phyloP scores from a whole-genome alignment of 2,797 vertebrate genomes.

The Hoplostethus mediterraneus region DNA sequence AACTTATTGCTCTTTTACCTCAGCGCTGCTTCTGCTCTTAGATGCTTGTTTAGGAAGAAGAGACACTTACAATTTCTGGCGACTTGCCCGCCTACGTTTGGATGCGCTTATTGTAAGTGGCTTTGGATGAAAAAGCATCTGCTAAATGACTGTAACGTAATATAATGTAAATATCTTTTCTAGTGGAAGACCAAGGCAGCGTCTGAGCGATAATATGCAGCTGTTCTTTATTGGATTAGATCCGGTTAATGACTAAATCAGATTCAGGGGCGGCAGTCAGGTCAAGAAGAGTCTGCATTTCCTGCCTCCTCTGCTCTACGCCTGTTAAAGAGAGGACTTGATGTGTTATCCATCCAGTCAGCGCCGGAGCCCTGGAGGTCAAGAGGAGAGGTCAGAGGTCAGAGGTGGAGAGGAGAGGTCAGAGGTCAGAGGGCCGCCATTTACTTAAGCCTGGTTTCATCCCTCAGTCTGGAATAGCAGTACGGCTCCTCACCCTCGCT shows the following conservation, averaged over 20 bases:
- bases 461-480: neutral
- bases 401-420: conserved; percentile 37
- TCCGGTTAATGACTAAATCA: conserved; percentile 65
- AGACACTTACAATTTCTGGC: no score
- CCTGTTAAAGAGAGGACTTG: conserved; percentile 62
- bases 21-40: no score
- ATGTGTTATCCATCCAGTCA: conserved; percentile 55
- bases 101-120: no score
- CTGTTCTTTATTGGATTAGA: conserved; percentile 46
- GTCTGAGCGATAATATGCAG: conserved; percentile 23
- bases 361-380: conserved; percentile 12
- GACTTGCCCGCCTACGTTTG: no score
- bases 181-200: conserved; percentile 6
- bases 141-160: no score
- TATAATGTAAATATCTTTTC: neutral
- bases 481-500: neutral
- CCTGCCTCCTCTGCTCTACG: conserved; percentile 44
- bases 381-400: neutral
- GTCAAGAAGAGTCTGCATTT: conserved; percentile 53
- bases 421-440: neutral
- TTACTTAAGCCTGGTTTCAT: neutral
- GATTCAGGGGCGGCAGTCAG: conserved; percentile 46
- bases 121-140: no score
- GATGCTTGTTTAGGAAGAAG: no score
- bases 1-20: no score